A percentile compares a stretch with the other conserved stretches of the same genome.
These are phyloP conservation scores for Stichopus chloronotus DNA, from an alignment of 35 echinoderm and acorn worm species.

Conservation along the genomic window DNA sequence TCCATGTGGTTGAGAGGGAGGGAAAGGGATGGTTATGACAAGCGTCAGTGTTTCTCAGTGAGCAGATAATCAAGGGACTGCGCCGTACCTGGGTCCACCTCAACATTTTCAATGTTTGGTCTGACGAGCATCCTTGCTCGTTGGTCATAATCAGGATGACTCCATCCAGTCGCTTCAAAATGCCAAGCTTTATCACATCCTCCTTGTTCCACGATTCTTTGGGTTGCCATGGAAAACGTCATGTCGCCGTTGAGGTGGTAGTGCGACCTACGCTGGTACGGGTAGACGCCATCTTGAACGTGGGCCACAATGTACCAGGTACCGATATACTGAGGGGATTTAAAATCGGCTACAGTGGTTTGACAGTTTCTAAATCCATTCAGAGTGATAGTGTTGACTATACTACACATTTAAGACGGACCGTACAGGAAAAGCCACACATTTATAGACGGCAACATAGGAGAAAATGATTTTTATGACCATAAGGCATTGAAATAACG, in stretches of 20 bases:
- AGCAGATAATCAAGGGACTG: too few relatives aligned
- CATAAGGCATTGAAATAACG: not conserved
- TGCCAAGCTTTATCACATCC: slow-evolving; percentile 46
- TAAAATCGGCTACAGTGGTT: not conserved
- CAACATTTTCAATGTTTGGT: slow-evolving; percentile 61
- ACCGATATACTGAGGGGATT: slow-evolving; percentile 60
- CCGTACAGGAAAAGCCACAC: not conserved
- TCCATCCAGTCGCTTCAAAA: slow-evolving; percentile 42
- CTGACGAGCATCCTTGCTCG: slow-evolving; percentile 37
- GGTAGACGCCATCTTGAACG: slow-evolving; percentile 57
- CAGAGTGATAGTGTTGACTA: not conserved
- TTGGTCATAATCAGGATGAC: not conserved
- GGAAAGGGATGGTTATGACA: too few relatives aligned
- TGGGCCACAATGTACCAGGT: slow-evolving; percentile 74
- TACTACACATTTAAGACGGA: not conserved
- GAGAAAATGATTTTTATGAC: too few relatives aligned
- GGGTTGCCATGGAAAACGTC: slow-evolving; percentile 61
- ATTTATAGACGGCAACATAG: not conserved
- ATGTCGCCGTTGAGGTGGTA: slow-evolving; percentile 59
- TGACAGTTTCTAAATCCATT: not conserved
- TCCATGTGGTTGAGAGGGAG: too few relatives aligned
- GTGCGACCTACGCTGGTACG: slow-evolving; percentile 76
- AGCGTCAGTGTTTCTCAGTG: too few relatives aligned
- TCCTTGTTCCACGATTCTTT: slow-evolving; percentile 49
- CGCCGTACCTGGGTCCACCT: slow-evolving; percentile 46